Conservation (phyloP, 2,888 invertebrate species). For the Dicranocentrus wangi region DNA sequence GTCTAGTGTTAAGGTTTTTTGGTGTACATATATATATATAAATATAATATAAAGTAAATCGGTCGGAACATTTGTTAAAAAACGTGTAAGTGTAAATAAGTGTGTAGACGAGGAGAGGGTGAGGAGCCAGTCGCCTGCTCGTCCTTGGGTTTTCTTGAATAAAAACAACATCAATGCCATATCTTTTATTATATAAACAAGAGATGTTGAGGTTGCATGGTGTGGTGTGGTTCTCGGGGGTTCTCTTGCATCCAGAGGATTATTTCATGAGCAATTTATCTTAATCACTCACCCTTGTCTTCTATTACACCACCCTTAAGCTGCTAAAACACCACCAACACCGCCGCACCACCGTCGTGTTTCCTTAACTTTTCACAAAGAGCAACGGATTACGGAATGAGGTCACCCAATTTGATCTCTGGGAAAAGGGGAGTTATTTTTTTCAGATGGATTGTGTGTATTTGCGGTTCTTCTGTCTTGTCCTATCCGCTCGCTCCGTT, state of each 20-base stretch:
- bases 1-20: neutral
- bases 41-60: no score
- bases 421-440: neutral
- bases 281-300: constrained; percentile 41
- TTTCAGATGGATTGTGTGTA: constrained; percentile 10
- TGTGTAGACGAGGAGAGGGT: neutral
- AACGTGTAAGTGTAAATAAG: neutral
- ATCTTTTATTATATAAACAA: constrained; percentile 31
- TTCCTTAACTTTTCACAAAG: constrained; percentile 24
- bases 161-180: constrained; percentile 27
- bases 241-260: constrained; percentile 31
- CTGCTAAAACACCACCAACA: no score
- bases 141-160: constrained; percentile 24
- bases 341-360: neutral
- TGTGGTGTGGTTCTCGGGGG: no score
- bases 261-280: constrained; percentile 44
- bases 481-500: no score
- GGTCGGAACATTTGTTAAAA: neutral
- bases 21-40: neutral
- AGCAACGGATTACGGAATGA: constrained; percentile 33
- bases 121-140: no score
- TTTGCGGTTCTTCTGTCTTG: no score
- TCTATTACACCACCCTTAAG: constrained; percentile 9
- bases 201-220: constrained; percentile 13
- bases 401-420: constrained; percentile 49